Evolutionary conservation across 2,888 invertebrate species (phyloP), one percentile per base, ranked within the genome.

Genomic region (Ectobius pallidus): DNA sequence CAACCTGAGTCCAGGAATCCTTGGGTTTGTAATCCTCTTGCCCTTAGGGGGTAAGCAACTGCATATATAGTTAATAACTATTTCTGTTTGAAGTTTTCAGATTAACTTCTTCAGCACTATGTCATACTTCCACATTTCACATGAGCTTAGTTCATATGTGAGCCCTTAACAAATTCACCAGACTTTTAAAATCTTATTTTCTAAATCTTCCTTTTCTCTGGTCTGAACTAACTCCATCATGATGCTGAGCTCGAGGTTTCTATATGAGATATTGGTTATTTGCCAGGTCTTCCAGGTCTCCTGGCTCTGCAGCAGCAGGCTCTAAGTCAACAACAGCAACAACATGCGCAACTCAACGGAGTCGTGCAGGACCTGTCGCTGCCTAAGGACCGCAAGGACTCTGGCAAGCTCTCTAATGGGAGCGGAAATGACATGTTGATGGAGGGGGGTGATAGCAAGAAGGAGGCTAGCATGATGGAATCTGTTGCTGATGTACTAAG

Each of bases 331-430:
- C 73, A 75, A 18, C 75, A 75, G 70, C 75, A 70, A 30, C 75
- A 71, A 44, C 72, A 72, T 79, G 86, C 85, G 72, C 86, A 86
- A 79, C 83, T 90, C 70, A 91, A 91, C 75, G 81, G 82, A 72
- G 85, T 85, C 71, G 91, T 92, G 76, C 94, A 95, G 84, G 95
- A 96, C 83, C 87, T 96, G 78, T 94, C 95, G 76, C 86, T 95
- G 80, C 93, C 94, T 78, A 94, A 94, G 84, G 73, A 73, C 44
- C 69, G 73, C 18, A 70, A 68, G 44, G 73, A 73, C 76, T 18
- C 18, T 20, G 71, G 77, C 76, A 81, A 78, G 78, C 74, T 77
- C 77, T 78, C 74, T 78, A 81, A 76, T 78, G 81, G 80, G 55
- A 39, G 71, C 18, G 46, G 46, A 34, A 55, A 58, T 58, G 79